phyloP scores from a whole-genome alignment of 2,888 invertebrate genomes.

The Lapara coniferarum region DNA sequence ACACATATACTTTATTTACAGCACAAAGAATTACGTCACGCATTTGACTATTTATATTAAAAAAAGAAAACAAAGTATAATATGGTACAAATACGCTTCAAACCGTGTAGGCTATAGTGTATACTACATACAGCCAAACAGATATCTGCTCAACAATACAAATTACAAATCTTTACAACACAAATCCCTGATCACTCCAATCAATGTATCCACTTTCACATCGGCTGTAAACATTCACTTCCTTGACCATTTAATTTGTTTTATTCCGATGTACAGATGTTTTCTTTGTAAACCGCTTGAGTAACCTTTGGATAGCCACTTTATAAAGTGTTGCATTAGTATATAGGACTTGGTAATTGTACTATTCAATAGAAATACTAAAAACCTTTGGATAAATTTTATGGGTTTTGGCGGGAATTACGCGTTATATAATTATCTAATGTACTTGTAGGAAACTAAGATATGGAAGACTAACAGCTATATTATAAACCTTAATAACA shows the following conservation, averaged over 20 bases:
- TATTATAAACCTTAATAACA: too few relatives aligned
- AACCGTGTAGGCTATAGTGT: too few relatives aligned
- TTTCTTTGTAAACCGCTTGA: neutral
- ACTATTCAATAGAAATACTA: too few relatives aligned
- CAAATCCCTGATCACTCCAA: neutral
- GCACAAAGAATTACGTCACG: too few relatives aligned
- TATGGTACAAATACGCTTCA: too few relatives aligned
- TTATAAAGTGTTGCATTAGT: too few relatives aligned
- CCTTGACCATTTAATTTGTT: conserved; percentile 14
- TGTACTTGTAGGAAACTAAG: neutral
- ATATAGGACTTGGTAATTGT: too few relatives aligned
- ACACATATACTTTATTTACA: too few relatives aligned
- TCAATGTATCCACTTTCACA: conserved; percentile 11
- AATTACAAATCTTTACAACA: neutral
- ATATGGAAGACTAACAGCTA: too few relatives aligned
- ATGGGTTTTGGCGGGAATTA: conserved; percentile 1
- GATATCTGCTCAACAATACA: neutral
- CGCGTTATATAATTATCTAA: neutral
- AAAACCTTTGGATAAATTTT: neutral
- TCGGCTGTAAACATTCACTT: conserved; percentile 5
- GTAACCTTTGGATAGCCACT: neutral
- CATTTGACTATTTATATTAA: too few relatives aligned
- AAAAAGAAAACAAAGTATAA: too few relatives aligned
- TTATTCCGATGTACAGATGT: conserved; percentile 1
- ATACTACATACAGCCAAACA: neutral